Evolutionary conservation across 1,140 invertebrate species (phyloP).

Genomic region (Tetranychus urticae): DNA sequence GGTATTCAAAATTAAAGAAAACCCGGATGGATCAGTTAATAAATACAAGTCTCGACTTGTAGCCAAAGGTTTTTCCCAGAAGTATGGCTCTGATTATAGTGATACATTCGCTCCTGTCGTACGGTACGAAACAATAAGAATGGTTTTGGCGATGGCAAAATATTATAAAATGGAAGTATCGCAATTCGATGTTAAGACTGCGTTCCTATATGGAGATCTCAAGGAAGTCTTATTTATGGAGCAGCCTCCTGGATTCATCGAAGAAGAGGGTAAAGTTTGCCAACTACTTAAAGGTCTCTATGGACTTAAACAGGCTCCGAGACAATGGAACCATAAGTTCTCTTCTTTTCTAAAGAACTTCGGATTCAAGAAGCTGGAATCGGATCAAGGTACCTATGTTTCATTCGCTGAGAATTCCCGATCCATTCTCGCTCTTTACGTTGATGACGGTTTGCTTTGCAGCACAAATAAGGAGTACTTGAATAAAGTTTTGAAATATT

Average conservation of each 20-base stretch:
- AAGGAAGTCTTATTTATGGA: constrained; percentile 12
- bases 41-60: constrained; percentile 5
- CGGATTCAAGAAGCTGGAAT: background rate
- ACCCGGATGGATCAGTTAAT: constrained; percentile 1
- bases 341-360: background rate
- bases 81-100: constrained; percentile 1
- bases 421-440: constrained; percentile 9
- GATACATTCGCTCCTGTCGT: constrained; percentile 7
- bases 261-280: background rate
- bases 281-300: constrained; percentile 21
- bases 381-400: constrained; percentile 5
- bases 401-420: background rate
- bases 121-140: background rate
- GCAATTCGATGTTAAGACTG: constrained; percentile 5
- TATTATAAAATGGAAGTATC: background rate
- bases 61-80: constrained; percentile 1
- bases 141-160: background rate
- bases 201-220: constrained; percentile 4
- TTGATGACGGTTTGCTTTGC: constrained; percentile 12
- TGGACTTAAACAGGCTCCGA: constrained; percentile 22
- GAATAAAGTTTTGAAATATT: background rate
- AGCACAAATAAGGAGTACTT: background rate
- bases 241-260: background rate
- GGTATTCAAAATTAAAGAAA: constrained; percentile 7
- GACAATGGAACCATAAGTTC: constrained; percentile 19